Conservation (phyloP, 2,113 vertebrate genomes). For the Nycticorax nycticorax region DNA sequence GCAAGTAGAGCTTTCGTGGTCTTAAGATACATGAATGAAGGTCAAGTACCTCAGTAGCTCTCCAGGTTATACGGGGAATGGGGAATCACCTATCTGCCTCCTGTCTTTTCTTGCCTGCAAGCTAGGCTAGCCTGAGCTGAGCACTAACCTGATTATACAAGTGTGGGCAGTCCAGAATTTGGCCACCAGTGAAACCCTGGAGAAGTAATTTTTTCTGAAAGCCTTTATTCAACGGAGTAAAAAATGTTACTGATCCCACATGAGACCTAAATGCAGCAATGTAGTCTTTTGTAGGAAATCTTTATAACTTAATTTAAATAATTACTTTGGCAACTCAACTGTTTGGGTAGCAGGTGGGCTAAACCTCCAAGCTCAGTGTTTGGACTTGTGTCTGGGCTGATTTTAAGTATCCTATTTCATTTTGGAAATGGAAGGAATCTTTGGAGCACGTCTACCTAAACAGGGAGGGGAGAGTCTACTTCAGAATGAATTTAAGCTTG, state of each 20-base stretch:
- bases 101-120: slow-evolving; percentile 19
- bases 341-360: slow-evolving; percentile 48
- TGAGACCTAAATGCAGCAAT: not conserved
- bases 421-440: slow-evolving; percentile 51
- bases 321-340: slow-evolving; percentile 19
- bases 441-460: slow-evolving; percentile 16
- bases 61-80: not conserved
- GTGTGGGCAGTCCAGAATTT: slow-evolving; percentile 5
- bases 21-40: not conserved
- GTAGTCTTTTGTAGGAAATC: not conserved
- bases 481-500: not conserved
- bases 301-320: slow-evolving; percentile 33
- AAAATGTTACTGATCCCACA: not conserved
- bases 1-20: not conserved
- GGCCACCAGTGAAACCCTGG: not conserved
- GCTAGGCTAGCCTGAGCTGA: slow-evolving; percentile 54
- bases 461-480: not conserved
- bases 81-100: slow-evolving; percentile 58
- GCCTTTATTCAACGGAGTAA: not conserved
- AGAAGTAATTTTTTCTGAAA: not conserved
- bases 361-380: slow-evolving; percentile 23
- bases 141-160: not conserved
- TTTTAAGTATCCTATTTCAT: slow-evolving; percentile 38
- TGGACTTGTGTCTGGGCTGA: slow-evolving; percentile 18
- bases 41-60: not conserved